A percentile compares a stretch with the other conserved stretches of the same genome.
phyloP scores from a whole-genome alignment of 2,888 invertebrate species.

The Pyrrhia umbra region DNA sequence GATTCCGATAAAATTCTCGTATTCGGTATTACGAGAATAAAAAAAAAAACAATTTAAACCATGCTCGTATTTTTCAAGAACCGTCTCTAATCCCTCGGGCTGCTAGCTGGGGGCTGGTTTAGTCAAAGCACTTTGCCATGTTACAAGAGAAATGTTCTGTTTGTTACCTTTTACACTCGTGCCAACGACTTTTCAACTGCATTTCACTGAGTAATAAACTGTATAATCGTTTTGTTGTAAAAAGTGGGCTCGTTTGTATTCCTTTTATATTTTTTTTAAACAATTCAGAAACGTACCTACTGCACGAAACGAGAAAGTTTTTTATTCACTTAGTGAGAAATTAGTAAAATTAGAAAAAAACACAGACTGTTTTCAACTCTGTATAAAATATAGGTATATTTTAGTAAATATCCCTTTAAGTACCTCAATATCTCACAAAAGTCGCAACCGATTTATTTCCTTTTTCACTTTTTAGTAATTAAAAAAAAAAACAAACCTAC shows the following conservation, averaged over 20 bases:
- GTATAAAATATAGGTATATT: too few relatives aligned
- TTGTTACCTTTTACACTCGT: conserved; percentile 60
- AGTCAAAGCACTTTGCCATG: conserved; percentile 62
- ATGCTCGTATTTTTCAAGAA: conserved; percentile 45
- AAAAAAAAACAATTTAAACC: conserved; percentile 25
- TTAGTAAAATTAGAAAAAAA: too few relatives aligned
- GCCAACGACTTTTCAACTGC: conserved; percentile 58
- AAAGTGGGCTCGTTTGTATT: not conserved
- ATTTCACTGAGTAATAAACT: conserved; percentile 55
- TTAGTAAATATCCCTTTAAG: too few relatives aligned
- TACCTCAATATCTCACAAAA: too few relatives aligned
- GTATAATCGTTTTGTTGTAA: conserved; percentile 33
- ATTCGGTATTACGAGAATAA: conserved; percentile 14
- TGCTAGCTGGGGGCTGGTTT: conserved; percentile 39
- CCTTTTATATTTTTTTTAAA: not conserved
- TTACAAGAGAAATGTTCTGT: conserved; percentile 44
- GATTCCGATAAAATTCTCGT: too few relatives aligned
- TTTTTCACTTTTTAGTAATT: too few relatives aligned
- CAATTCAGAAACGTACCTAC: not conserved
- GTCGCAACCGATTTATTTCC: too few relatives aligned
- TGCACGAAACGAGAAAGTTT: too few relatives aligned
- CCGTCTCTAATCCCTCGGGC: conserved; percentile 51
- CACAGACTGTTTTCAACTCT: too few relatives aligned
- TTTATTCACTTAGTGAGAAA: too few relatives aligned
- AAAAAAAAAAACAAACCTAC: too few relatives aligned